These are phyloP conservation scores for Drosophila helvetica DNA, from an alignment of 2,888 invertebrate species.

Conservation along the genomic window DNA sequence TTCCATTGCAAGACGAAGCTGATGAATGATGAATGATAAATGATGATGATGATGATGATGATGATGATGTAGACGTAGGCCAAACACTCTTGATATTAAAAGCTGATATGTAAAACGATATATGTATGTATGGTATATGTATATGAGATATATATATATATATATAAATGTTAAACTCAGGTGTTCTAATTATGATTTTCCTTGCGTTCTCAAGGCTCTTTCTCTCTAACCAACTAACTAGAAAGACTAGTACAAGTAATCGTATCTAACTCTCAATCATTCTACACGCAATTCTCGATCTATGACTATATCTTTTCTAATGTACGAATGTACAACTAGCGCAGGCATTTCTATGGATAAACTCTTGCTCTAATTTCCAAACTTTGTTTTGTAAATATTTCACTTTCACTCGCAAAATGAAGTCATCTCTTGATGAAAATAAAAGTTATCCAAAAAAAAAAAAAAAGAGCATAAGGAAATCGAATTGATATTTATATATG, in stretches of 20 bases:
- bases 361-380: slow-evolving; percentile 29
- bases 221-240: slow-evolving; percentile 27
- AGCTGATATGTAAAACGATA: slow-evolving; percentile 23
- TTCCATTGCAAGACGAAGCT: slow-evolving; percentile 35
- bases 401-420: slow-evolving; percentile 59
- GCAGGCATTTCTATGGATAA: slow-evolving; percentile 9
- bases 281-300: slow-evolving; percentile 23
- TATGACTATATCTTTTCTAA: slow-evolving; percentile 16
- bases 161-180: slow-evolving; percentile 59
- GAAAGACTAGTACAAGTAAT: neutral
- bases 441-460: neutral
- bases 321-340: neutral
- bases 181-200: slow-evolving; percentile 69
- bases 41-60: neutral
- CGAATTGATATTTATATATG: slow-evolving; percentile 45
- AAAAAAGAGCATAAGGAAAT: slow-evolving; percentile 16
- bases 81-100: slow-evolving; percentile 32
- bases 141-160: slow-evolving; percentile 7
- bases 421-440: slow-evolving; percentile 16
- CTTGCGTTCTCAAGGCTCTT: slow-evolving; percentile 39
- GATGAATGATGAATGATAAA: neutral
- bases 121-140: slow-evolving; percentile 13
- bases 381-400: slow-evolving; percentile 74
- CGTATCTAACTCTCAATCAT: slow-evolving; percentile 34
- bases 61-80: slow-evolving; percentile 13